These are phyloP conservation scores for Tipula unca DNA, from an alignment of 2,888 invertebrate species.

Conservation along the genomic window DNA sequence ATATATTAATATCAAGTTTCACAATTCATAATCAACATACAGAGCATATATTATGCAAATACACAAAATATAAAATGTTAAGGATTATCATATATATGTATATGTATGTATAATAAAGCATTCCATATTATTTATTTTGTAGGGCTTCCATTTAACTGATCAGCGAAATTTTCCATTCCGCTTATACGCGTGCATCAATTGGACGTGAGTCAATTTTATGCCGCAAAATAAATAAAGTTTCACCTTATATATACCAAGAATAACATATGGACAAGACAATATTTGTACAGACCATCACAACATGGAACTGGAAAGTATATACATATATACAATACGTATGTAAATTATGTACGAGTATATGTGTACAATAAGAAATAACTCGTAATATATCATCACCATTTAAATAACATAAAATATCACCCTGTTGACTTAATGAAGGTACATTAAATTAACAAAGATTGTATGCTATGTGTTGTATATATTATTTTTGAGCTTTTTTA, in stretches of 20 bases:
- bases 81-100: neutral
- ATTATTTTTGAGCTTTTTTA: neutral
- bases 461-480: neutral
- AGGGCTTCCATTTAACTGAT: neutral
- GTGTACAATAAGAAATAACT: neutral
- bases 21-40: neutral
- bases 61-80: neutral
- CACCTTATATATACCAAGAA: neutral
- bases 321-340: too few relatives aligned
- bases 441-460: slow-evolving; percentile 18
- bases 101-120: neutral
- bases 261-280: neutral
- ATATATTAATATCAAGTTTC: neutral
- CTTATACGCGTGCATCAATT: neutral
- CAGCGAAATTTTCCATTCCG: neutral
- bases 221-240: neutral
- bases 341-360: too few relatives aligned
- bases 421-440: slow-evolving; percentile 19
- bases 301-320: neutral
- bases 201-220: neutral
- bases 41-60: neutral
- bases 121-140: neutral
- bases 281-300: neutral
- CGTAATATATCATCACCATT: neutral
- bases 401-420: slow-evolving; percentile 17